Base-by-base conservation (phyloP, 2,888 invertebrate species). In the Pachydiplax longipennis region DNA sequence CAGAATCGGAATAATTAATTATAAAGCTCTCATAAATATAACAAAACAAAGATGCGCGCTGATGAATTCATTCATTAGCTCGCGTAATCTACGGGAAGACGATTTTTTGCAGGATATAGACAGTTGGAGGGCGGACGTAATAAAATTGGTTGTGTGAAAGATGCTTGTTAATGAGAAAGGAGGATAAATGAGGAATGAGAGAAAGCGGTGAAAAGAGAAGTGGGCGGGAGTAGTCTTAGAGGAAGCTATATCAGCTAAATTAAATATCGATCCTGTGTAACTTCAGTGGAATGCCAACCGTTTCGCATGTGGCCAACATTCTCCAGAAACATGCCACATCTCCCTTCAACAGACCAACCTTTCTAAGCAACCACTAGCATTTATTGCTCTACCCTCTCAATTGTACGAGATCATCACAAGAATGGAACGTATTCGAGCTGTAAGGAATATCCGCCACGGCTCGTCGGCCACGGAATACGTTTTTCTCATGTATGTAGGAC, bases 201-300 rank as follows among this genome's bases (percentile, higher is more conserved):
- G 31, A 87, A 87, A 61, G 53, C 53, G 18, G 53, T 53, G 53
- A 18, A 53, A 35, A 58, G 61, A 40, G n/a, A 61, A 65, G 40
- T 73, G 61, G 40, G 31, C 37, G 31, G 31, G 87, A 37, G 37
- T n/a, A 37, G 37, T 40, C 61, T n/a, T 87, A 37, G 25, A 37
- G n/a, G 87, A 61, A 61, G 83, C 58, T 31, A 58, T 83, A 53
- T 83, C 53, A 83, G 58, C 53, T 83, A 31, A 83, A 83, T 83
- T 83, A 58, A 83, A 58, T 83, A 83, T 83, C 58, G 83, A 83
- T 83, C 53, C 35, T 82, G 31, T 58, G 53, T 22, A 58, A 53
- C 58, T 53, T 35, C 31, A 18, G 83, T 35, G 31, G 53, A 73
- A 73, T 25, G 13, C 73, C 73, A 73, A 25, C 65, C 73, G 31